Evolutionary conservation across 1,140 invertebrate genomes (phyloP), one percentile per base, ranked within the genome.

Genomic region (Ylistrum balloti): DNA sequence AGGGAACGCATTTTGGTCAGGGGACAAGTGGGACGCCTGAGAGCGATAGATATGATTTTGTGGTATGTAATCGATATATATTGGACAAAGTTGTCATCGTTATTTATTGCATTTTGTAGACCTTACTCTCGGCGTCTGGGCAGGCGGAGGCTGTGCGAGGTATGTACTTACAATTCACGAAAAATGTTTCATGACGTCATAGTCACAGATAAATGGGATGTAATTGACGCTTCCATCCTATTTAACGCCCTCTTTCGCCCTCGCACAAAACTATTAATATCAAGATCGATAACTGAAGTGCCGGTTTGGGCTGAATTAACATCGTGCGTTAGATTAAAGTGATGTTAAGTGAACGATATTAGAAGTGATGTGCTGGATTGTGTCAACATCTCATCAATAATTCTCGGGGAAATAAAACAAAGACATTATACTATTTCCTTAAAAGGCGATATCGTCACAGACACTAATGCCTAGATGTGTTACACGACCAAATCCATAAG

Each of bases 81-180:
- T n/a, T n/a, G n/a, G n/a, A n/a, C n/a, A n/a, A n/a, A n/a, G n/a
- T n/a, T n/a, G n/a, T n/a, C n/a, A n/a, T n/a, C n/a, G n/a, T n/a
- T n/a, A n/a, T n/a, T n/a, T 17, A 89, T 88, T 90, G 33, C 86
- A 22, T 56, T 88, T 88, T 91, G 28, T 35, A 88, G 88, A 33
- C 87, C 35, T 33, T 56, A 90, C 28, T 85, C 85, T 90, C 41
- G 38, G 48, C 87, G 89, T 33, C 33, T 92, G 41, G 88, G 86
- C 33, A 92, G 28, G 28, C 45, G 89, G 33, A 85, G 38, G 34
- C 33, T 33, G 15, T 89, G 87, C 86, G 88, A 89, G 88, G 87
- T 90, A 48, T 85, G 35, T 41, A 88, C n/a, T 13, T 17, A 17
- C 41, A 13, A 45, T 13, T 9, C 41, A 45, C 20, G 17, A 41